Conservation (phyloP, 2,113 vertebrate species). For the Cyrtonyx montezumae region DNA sequence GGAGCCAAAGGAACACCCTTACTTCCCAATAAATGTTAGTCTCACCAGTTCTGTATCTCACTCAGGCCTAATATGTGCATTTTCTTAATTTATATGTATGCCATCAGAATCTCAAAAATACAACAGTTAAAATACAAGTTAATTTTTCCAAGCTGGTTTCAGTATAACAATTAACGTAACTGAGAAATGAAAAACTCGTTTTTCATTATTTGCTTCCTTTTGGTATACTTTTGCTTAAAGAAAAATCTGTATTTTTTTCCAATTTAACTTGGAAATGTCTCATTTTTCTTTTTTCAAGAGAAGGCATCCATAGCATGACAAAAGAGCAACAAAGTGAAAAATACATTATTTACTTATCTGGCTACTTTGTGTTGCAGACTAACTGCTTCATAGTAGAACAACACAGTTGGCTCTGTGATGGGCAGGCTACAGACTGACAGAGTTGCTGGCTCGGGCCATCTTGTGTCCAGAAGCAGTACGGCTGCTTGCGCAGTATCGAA, state of each 20-base stretch:
- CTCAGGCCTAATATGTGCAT: not conserved
- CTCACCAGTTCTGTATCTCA: not conserved
- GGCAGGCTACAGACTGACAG: not conserved
- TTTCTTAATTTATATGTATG: too few species aligned
- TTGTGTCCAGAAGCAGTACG: slow-evolving; percentile 10
- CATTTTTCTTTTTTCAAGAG: not conserved
- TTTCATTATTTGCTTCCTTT: not conserved
- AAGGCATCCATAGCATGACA: not conserved
- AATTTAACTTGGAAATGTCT: not conserved
- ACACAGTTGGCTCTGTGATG: not conserved
- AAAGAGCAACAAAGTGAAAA: not conserved
- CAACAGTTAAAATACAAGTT: not conserved
- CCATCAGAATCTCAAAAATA: too few species aligned
- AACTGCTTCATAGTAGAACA: not conserved
- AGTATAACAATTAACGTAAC: not conserved
- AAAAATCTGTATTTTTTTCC: not conserved
- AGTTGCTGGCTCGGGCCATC: slow-evolving; percentile 21
- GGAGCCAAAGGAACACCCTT: not conserved
- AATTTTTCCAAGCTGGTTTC: not conserved
- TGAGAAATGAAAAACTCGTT: not conserved
- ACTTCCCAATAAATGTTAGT: not conserved
- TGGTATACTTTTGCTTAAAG: not conserved
- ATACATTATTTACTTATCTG: not conserved
- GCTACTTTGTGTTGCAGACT: not conserved
- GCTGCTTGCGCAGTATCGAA: not conserved